phyloP scores from a whole-genome alignment of 2,797 vertebrate species.

The Characodon lateralis region DNA sequence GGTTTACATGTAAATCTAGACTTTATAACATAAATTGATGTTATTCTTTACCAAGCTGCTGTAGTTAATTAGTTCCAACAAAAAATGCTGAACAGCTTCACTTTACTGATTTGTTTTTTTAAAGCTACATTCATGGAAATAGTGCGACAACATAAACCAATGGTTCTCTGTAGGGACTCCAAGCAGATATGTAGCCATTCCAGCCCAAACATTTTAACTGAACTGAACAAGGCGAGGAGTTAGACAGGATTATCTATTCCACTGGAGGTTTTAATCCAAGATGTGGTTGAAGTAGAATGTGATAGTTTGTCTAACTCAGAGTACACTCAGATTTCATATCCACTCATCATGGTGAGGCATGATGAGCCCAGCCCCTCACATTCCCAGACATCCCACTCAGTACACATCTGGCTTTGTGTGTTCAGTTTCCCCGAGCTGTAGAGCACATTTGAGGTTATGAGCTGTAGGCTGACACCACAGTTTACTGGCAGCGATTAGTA shows the following conservation, averaged over 20 bases:
- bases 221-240: background rate
- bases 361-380: slow-evolving; percentile 29
- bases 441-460: slow-evolving; percentile 19
- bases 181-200: background rate
- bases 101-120: background rate
- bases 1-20: too few relatives aligned
- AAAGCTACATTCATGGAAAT: background rate
- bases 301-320: background rate
- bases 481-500: background rate
- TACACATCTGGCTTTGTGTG: slow-evolving; percentile 29
- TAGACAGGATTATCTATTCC: background rate
- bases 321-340: background rate
- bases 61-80: background rate
- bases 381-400: slow-evolving; percentile 24
- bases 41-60: background rate
- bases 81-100: background rate
- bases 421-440: background rate
- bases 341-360: background rate
- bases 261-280: background rate
- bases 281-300: background rate
- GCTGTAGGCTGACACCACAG: background rate
- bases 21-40: too few relatives aligned
- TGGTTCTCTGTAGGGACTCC: background rate
- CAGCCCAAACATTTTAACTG: background rate
- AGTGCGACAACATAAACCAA: background rate